A percentile compares a stretch with the other conserved stretches of the same genome.
Evolutionary conservation across 1,140 invertebrate species (phyloP).

Genomic region (Sitophilus oryzae): DNA sequence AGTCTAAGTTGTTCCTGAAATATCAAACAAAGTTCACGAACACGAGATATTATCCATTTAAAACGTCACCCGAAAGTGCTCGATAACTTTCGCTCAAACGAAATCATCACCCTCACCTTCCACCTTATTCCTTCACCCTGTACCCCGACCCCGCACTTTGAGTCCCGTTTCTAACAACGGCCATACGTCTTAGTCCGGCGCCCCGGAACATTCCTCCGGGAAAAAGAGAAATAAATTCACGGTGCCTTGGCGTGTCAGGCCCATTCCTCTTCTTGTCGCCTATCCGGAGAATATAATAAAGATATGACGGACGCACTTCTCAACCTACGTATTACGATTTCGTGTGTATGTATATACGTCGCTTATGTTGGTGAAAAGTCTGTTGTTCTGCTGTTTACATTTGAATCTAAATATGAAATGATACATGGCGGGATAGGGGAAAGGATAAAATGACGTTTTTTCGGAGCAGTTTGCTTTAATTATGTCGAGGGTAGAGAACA

Average conservation of each 20-base stretch:
- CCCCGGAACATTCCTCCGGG: slow-evolving; percentile 11
- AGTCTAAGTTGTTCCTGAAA: too few relatives aligned
- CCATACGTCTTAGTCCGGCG: slow-evolving; percentile 18
- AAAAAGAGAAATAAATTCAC: slow-evolving; percentile 16
- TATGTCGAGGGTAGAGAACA: not conserved
- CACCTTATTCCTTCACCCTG: slow-evolving; percentile 1
- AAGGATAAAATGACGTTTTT: not conserved
- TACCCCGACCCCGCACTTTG: not conserved
- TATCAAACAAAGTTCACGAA: too few relatives aligned
- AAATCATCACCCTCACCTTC: too few relatives aligned
- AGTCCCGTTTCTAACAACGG: slow-evolving; percentile 6
- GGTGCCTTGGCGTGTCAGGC: slow-evolving; percentile 20
- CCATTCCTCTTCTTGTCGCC: slow-evolving; percentile 20
- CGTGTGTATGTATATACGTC: not conserved
- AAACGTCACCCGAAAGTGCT: too few relatives aligned
- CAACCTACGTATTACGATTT: slow-evolving; percentile 5
- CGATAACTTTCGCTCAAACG: too few relatives aligned
- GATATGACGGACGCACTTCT: slow-evolving; percentile 20
- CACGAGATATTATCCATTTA: too few relatives aligned
- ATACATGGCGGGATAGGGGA: not conserved
- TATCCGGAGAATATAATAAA: slow-evolving; percentile 25
- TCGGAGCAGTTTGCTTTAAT: not conserved
- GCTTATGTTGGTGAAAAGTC: slow-evolving; percentile 3
- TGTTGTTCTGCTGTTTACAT: slow-evolving; percentile 11
- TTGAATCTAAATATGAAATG: slow-evolving; percentile 8